Base-by-base conservation (phyloP, 30 jellyfish, hydroid and myxozoan genomes). In the Turritopsis dohrnii region DNA sequence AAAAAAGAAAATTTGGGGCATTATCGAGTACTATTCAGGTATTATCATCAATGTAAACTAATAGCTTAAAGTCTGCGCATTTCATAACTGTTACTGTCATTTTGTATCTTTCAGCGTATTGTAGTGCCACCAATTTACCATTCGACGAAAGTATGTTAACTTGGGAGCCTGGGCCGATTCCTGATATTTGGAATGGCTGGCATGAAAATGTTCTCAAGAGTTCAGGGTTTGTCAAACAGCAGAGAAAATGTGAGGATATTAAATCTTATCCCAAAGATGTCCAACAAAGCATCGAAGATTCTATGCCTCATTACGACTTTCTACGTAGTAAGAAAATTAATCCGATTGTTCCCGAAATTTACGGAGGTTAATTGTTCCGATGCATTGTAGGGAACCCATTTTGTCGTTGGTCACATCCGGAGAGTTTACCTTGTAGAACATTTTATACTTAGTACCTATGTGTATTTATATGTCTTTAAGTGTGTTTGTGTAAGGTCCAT, bases 141-240 rank as follows among this genome's bases (percentile, higher is more conserved):
- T 94, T 77, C 82, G 88, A 94, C 71, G 89, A 85, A 83, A 83
- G 87, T 81, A 94, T 94, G 54, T 90, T 94, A 17, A 86, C 83
- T 31, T 94, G 99, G 99, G 96, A 94, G 81, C 94, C 99, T 7
- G 96, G 96, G 20, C 91, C 94, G 65, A 88, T 88, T 16, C 95
- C 95, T 16, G 90, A 84, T 76, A 92, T 81, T 28, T 92, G 98
- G 95, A 89, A 87, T 29, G 98, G 98, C 28, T 93, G 98, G 98
- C 96, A 93, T 72, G 96, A 88, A 41, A 81, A 85, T 73, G 98
- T 88, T 7, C 80, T 88, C 29, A 93, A 93, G 53, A 93, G 98
- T 88, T 74, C 96, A 17, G 98, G 98, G 26, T 93, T 93, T 72
- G 80, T 28, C 20, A 76, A 79, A 66, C 83, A 87, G 30, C 28